Percentiles rank a stretch among this genome's conserved stretches.
Evolutionary conservation across 1,140 invertebrate genomes (phyloP).

Genomic region (Drosophila sechellia): DNA sequence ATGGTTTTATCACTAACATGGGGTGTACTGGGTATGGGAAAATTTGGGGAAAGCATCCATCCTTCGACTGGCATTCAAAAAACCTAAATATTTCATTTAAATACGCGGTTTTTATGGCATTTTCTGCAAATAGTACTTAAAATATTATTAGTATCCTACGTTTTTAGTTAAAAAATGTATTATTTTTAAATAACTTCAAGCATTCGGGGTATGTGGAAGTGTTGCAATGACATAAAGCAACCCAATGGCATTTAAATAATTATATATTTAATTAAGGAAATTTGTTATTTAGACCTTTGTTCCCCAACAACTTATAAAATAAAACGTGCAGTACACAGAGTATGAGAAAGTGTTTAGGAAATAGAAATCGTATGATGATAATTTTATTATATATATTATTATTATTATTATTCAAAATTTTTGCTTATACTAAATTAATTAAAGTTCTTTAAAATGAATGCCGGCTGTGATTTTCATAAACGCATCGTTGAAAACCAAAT

Average conservation of each 20-base stretch:
- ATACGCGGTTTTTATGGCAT: neutral
- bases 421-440: too few relatives aligned
- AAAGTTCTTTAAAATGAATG: too few relatives aligned
- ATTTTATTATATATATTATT: too few relatives aligned
- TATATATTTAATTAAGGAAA: neutral
- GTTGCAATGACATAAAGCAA: too few relatives aligned
- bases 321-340: neutral
- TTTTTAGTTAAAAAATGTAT: neutral
- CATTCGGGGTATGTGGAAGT: neutral
- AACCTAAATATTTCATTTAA: too few relatives aligned
- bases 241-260: neutral
- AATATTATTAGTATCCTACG: neutral
- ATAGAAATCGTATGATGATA: neutral
- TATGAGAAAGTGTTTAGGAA: neutral
- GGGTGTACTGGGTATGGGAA: slow-evolving; percentile 1
- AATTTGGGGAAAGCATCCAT: rapidly evolving
- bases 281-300: neutral
- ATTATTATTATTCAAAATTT: too few relatives aligned
- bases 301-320: neutral
- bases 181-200: neutral
- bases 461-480: too few relatives aligned
- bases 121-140: neutral
- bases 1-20: neutral
- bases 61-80: neutral
- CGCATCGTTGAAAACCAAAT: too few relatives aligned